Conservation (phyloP, 2,888 invertebrate genomes). For the Idaea straminata region DNA sequence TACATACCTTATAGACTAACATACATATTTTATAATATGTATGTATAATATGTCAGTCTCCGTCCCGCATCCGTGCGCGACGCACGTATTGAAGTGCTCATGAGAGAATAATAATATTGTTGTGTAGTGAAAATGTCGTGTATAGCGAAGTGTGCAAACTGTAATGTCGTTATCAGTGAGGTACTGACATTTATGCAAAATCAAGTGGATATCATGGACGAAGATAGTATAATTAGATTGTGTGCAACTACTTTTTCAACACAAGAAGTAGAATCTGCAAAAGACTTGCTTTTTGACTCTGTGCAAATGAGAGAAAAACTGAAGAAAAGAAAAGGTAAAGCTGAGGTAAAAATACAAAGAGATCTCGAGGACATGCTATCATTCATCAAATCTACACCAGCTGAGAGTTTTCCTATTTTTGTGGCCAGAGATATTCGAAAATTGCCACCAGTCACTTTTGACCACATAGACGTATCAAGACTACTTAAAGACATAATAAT, state of each 20-base stretch:
- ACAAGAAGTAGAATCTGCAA: not conserved
- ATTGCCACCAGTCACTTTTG: constrained; percentile 7
- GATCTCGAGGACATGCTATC: constrained; percentile 6
- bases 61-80: no score
- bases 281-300: not conserved
- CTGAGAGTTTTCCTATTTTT: constrained; percentile 5
- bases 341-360: constrained; percentile 1
- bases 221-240: constrained; percentile 6
- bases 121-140: constrained; percentile 1
- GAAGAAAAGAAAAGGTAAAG: not conserved
- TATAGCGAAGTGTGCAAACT: constrained; percentile 6
- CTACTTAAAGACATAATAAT: constrained; percentile 2
- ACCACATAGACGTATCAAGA: constrained; percentile 4
- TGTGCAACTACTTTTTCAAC: constrained; percentile 3
- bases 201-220: constrained; percentile 8
- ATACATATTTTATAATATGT: no score
- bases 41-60: no score
- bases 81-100: no score
- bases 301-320: not conserved
- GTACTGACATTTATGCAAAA: constrained; percentile 4
- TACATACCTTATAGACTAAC: no score
- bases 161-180: constrained; percentile 7
- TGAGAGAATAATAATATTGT: not conserved
- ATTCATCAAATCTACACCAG: constrained; percentile 4
- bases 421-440: constrained; percentile 7